Percentiles rank a stretch among this genome's conserved stretches.
Conservation (phyloP, 2,888 invertebrate species). For the Calliphora vomitoria region DNA sequence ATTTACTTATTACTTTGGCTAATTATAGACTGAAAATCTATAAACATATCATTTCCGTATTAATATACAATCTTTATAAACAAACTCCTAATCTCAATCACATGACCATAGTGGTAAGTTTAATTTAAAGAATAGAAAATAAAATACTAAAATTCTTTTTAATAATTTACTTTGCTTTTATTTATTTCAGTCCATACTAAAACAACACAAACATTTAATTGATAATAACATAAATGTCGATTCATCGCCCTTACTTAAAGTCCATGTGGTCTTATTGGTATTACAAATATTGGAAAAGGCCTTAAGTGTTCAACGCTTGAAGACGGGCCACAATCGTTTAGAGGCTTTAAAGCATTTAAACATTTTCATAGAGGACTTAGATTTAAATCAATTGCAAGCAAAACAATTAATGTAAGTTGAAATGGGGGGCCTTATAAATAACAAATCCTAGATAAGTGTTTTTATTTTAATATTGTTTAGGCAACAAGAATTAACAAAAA, state of each 20-base stretch:
- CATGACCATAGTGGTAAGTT: constrained; percentile 63
- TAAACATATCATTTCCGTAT: constrained; percentile 68
- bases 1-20: constrained; percentile 66
- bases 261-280: constrained; percentile 71
- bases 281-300: constrained; percentile 70
- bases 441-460: background rate
- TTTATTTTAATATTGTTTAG: constrained; percentile 24
- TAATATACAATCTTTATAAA: constrained; percentile 73
- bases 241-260: constrained; percentile 63
- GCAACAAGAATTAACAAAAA: constrained; percentile 4
- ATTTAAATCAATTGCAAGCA: constrained; percentile 64
- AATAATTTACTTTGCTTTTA: background rate
- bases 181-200: constrained; percentile 60
- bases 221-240: constrained; percentile 56
- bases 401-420: constrained; percentile 69
- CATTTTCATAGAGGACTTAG: constrained; percentile 66
- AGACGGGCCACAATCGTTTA: constrained; percentile 66
- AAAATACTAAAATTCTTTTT: background rate
- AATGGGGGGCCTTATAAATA: background rate
- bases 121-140: background rate
- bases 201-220: constrained; percentile 69
- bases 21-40: constrained; percentile 61
- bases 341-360: constrained; percentile 71
- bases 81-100: constrained; percentile 61
- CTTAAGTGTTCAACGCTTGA: constrained; percentile 56